phyloP scores from a whole-genome alignment of 2,888 invertebrate genomes.

The Leptinotarsa rubiginosa region DNA sequence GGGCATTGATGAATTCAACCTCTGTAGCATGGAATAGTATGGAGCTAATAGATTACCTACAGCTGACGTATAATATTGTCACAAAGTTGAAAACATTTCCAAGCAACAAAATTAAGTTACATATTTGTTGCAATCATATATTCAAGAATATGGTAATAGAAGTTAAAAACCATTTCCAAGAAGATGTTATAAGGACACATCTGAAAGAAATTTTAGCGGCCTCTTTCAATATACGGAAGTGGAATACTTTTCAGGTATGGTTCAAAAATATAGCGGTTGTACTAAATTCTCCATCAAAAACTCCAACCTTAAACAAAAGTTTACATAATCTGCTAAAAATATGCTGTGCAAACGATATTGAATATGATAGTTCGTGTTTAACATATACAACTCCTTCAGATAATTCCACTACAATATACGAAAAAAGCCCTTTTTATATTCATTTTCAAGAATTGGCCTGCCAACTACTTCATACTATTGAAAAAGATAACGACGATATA shows the following conservation, averaged over 20 bases:
- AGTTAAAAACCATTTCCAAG: background rate
- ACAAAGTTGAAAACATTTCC: background rate
- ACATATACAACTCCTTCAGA: background rate
- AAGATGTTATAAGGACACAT: background rate
- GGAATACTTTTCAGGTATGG: background rate
- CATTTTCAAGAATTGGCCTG: background rate
- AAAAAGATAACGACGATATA: background rate
- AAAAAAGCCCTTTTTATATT: background rate
- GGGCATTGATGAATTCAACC: background rate
- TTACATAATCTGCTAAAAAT: background rate
- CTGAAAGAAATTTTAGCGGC: background rate
- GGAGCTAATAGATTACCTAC: background rate
- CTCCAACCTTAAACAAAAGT: background rate
- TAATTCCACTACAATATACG: background rate
- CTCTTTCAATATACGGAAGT: background rate
- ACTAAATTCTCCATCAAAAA: background rate
- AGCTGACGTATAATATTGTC: background rate
- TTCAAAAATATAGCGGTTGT: background rate
- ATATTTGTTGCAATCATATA: background rate
- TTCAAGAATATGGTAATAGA: background rate
- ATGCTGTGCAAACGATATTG: background rate
- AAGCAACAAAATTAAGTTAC: background rate
- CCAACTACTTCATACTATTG: background rate
- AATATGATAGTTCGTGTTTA: background rate
- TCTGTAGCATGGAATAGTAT: conserved; percentile 9